Base-by-base conservation (phyloP, 2,113 vertebrate species). In the Indicator maculatus region DNA sequence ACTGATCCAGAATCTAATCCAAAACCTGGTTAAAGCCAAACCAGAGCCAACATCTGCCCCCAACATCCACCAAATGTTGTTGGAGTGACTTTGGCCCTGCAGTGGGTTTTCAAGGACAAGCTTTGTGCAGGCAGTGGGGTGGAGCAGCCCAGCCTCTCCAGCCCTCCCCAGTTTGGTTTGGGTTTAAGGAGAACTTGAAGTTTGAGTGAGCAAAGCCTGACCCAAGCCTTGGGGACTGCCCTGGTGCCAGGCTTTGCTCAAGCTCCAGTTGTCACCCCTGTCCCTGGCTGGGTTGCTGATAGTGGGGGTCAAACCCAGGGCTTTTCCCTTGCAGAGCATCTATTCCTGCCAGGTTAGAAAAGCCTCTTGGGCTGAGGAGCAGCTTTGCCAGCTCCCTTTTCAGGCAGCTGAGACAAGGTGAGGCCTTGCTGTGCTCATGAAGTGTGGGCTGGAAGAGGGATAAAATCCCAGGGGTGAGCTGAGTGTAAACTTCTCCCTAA, bases 41-140 rank as follows among this genome's bases (percentile, higher is more conserved):
- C 76, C 76, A 38, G 66, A 47, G 38, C 47, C 70, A 9, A 2
- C 27, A 8, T 33, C 27, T 72, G 9, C 63, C 39, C 24, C 21
- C 1, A n/a, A n/a, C n/a, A n/a, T n/a, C n/a, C 1, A 10, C 18
- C 13, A 64, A 9, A 0, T 4, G n/a, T 28, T 20, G 58, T 21
- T 21, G 24, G 76, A 24, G 53, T 27, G 78, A 6, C 89, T 92
- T 17, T 45, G 86, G 70, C 16, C 2, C 38, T 69, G 1, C 6
- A 3, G 1, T 8, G 58, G 77, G 7, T 36, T 58, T 73, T n/a
- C 55, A 8, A 50, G 86, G 77, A 17, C 58, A 28, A 38, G 77
- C 15, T 8, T 13, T 28, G 2, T 33, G 33, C 44, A 26, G 31
- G 58, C 24, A 3, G 6, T 8, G 21, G 33, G 50, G 41, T 4